Percentiles rank a stretch among this genome's conserved stretches.
phyloP scores from a whole-genome alignment of 2,888 invertebrate species.

The Patella ulyssiponensis region DNA sequence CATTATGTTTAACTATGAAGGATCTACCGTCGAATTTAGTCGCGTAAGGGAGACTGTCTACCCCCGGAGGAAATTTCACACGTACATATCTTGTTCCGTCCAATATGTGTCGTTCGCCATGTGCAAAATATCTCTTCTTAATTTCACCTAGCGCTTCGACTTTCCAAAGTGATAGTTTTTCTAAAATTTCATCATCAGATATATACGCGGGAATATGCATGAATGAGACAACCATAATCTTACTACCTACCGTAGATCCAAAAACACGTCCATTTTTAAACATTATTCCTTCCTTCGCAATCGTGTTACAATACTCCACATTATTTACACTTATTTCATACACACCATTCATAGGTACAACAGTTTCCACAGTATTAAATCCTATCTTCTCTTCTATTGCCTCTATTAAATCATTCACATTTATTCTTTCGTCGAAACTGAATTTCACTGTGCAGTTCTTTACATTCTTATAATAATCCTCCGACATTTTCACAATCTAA shows the following conservation, averaged over 20 bases:
- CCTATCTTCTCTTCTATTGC: too few species aligned
- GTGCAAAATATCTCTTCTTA: background rate
- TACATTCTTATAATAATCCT: too few species aligned
- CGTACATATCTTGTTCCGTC: background rate
- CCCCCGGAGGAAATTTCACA: background rate
- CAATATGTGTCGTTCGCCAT: background rate
- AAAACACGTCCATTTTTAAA: too few species aligned
- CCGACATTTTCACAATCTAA: too few species aligned
- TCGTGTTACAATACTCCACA: too few species aligned
- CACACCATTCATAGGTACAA: too few species aligned
- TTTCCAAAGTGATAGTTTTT: background rate
- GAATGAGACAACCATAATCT: background rate
- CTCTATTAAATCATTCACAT: too few species aligned
- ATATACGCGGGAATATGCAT: background rate
- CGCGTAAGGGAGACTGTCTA: background rate
- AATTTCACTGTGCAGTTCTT: too few species aligned
- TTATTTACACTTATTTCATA: too few species aligned
- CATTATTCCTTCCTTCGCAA: too few species aligned
- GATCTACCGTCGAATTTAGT: background rate
- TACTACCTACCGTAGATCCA: background rate
- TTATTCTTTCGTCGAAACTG: too few species aligned
- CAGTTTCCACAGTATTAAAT: too few species aligned
- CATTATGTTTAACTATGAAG: background rate
- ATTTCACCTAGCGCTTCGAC: background rate
- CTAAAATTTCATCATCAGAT: background rate